Evolutionary conservation across 2,888 invertebrate genomes (phyloP).

Genomic region (Tribolium freemani): DNA sequence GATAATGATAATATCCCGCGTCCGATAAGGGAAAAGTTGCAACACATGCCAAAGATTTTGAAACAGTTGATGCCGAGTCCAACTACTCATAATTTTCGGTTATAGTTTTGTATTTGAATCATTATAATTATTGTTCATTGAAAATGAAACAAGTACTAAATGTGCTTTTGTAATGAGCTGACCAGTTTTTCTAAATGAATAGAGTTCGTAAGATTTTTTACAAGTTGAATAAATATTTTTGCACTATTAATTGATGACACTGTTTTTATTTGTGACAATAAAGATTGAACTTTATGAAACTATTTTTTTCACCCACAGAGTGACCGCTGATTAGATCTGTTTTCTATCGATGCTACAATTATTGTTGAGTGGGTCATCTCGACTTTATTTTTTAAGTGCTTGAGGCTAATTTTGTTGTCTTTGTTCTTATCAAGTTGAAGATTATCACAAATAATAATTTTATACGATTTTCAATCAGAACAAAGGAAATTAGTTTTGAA

Average conservation of each 20-base stretch:
- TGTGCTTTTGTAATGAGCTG: background rate
- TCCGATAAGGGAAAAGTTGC: conserved; percentile 67
- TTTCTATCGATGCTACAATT: background rate
- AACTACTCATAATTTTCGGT: conserved; percentile 54
- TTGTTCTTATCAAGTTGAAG: background rate
- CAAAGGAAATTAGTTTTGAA: too few relatives aligned
- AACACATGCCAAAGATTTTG: conserved; percentile 68
- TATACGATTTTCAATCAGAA: too few relatives aligned
- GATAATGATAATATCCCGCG: conserved; percentile 64
- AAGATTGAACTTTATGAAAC: background rate
- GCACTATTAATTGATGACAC: background rate
- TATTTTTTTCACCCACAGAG: background rate
- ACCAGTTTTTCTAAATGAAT: background rate
- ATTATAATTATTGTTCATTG: conserved; percentile 3
- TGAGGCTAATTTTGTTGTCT: background rate
- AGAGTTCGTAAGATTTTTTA: background rate
- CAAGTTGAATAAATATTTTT: background rate
- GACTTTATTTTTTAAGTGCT: background rate
- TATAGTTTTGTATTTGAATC: too few relatives aligned
- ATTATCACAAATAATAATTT: too few relatives aligned
- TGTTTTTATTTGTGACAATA: background rate
- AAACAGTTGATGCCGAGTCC: conserved; percentile 65
- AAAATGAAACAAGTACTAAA: too few relatives aligned
- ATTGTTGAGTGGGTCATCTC: background rate
- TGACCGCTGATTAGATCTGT: background rate